These are phyloP conservation scores for Doris montereyensis DNA, from an alignment of 2,888 invertebrate species.

Conservation along the genomic window DNA sequence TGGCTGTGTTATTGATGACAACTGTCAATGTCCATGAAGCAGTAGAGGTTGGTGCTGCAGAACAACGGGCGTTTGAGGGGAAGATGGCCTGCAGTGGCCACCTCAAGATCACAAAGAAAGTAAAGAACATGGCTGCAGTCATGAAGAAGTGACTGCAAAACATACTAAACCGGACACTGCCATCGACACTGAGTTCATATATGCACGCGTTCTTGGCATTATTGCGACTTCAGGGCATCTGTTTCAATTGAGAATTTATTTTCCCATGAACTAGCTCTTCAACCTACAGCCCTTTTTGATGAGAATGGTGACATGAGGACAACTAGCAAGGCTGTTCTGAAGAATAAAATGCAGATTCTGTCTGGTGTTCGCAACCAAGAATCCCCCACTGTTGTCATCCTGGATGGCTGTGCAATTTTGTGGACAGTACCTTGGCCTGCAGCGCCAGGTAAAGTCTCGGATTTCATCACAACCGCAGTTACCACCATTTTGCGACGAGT, in stretches of 20 bases:
- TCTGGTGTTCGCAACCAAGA: slow-evolving; percentile 15
- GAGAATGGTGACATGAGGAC: slow-evolving; percentile 20
- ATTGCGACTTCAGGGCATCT: background rate
- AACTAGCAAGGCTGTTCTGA: slow-evolving; percentile 13
- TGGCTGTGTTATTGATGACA: slow-evolving; percentile 10
- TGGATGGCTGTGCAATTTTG: slow-evolving; percentile 16
- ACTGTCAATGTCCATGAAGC: slow-evolving; percentile 10
- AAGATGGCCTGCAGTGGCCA: background rate
- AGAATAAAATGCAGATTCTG: slow-evolving; percentile 6
- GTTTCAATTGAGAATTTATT: background rate
- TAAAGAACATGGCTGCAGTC: slow-evolving; percentile 13
- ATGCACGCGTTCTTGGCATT: slow-evolving; percentile 1
- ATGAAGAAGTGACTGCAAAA: background rate
- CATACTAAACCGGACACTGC: no score
- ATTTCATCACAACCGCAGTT: slow-evolving; percentile 5
- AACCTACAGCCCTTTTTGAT: slow-evolving; percentile 5
- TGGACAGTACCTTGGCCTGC: slow-evolving; percentile 16
- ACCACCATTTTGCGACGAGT: slow-evolving; percentile 7
- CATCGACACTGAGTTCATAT: no score
- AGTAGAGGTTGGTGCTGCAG: background rate
- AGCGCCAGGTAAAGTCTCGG: slow-evolving; percentile 7
- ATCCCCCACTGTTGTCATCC: slow-evolving; percentile 9
- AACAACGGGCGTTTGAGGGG: slow-evolving; percentile 1
- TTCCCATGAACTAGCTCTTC: slow-evolving; percentile 14
- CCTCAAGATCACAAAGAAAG: slow-evolving; percentile 10